These are phyloP conservation scores for Anoplius nigerrimus DNA, from an alignment of 2,888 invertebrate species.

Conservation along the genomic window DNA sequence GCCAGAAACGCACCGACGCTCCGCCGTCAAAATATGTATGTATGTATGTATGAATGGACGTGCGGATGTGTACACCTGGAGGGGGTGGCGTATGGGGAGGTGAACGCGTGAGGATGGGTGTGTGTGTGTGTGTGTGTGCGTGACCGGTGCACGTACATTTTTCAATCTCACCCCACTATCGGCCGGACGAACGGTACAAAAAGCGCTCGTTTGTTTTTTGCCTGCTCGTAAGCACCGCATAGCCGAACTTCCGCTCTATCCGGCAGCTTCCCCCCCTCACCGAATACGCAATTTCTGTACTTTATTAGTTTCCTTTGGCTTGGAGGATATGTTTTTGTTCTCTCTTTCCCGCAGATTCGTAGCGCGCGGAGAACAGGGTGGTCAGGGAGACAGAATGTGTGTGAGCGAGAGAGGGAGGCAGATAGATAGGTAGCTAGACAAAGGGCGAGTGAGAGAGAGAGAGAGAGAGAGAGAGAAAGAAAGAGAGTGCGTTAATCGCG, in stretches of 20 bases:
- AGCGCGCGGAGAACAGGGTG: neutral
- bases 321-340: slow-evolving; percentile 26
- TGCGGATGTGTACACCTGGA: slow-evolving; percentile 7
- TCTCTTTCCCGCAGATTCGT: slow-evolving; percentile 7
- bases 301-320: slow-evolving; percentile 53
- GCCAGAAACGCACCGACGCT: slow-evolving; percentile 35
- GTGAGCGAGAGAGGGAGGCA: too few relatives aligned
- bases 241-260: slow-evolving; percentile 30
- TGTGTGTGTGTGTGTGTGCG: slow-evolving; percentile 13
- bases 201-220: slow-evolving; percentile 50
- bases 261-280: neutral
- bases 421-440: too few relatives aligned
- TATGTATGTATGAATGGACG: neutral
- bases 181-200: slow-evolving; percentile 28
- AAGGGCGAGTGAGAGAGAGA: too few relatives aligned
- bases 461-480: too few relatives aligned
- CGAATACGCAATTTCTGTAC: slow-evolving; percentile 41
- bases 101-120: slow-evolving; percentile 23
- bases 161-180: slow-evolving; percentile 32
- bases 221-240: slow-evolving; percentile 31
- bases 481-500: slow-evolving; percentile 33
- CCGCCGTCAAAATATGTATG: slow-evolving; percentile 14
- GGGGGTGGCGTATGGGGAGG: neutral
- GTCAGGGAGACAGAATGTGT: too few relatives aligned
- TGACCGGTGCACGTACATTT: slow-evolving; percentile 29